Percentiles rank a stretch among this genome's conserved stretches.
Conservation (phyloP, 2,113 vertebrate species). For the Mungos mungo region DNA sequence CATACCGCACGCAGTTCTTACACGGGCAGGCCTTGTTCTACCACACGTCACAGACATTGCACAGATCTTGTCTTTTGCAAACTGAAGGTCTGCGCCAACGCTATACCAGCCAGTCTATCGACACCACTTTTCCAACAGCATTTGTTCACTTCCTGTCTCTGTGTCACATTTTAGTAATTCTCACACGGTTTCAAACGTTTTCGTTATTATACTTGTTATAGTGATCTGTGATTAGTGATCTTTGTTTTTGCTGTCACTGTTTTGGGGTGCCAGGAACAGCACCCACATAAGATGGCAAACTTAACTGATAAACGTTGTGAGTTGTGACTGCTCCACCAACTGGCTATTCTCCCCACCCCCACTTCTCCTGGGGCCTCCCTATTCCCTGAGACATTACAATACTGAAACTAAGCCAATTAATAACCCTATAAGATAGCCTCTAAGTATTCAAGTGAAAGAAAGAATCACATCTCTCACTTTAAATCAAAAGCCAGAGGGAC, state of each 20-base stretch:
- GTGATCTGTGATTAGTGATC: neutral
- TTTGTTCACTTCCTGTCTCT: neutral
- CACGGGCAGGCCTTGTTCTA: neutral
- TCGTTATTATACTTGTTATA: neutral
- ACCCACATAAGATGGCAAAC: neutral
- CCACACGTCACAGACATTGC: neutral
- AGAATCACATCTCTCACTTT: neutral
- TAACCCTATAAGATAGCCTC: neutral
- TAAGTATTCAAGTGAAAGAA: neutral
- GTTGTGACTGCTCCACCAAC: neutral
- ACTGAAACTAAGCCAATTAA: neutral
- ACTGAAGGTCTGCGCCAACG: neutral
- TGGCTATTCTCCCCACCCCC: too few species aligned
- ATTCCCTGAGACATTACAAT: neutral
- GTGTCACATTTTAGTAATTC: neutral
- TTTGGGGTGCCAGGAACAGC: neutral
- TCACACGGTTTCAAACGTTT: neutral
- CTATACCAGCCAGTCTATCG: neutral
- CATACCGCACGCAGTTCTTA: neutral
- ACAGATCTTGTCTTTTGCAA: neutral
- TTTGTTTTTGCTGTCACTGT: neutral
- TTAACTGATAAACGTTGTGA: neutral
- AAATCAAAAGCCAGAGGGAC: neutral
- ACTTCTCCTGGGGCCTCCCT: neutral
- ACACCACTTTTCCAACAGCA: neutral